Evolutionary conservation across 2,888 invertebrate species (phyloP).

Genomic region (Allolobophora icterica): DNA sequence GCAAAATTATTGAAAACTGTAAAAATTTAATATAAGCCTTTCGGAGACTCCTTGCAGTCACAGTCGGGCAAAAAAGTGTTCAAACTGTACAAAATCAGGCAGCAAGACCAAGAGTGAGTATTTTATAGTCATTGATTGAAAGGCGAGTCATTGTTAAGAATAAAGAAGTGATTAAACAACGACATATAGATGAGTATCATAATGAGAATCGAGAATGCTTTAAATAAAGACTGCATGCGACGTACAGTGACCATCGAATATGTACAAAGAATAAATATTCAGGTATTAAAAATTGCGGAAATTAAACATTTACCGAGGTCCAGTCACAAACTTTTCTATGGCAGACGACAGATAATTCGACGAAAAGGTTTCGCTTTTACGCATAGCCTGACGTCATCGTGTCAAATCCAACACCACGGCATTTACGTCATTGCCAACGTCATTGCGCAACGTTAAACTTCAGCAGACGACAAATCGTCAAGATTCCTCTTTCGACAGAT

Average conservation of each 20-base stretch:
- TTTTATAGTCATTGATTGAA: neutral
- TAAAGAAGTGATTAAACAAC: neutral
- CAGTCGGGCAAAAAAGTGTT: neutral
- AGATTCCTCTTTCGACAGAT: neutral
- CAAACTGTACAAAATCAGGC: neutral
- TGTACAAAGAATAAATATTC: neutral
- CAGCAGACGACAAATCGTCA: neutral
- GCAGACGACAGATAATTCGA: neutral
- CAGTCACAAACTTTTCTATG: neutral
- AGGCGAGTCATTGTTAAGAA: neutral
- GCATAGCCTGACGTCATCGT: neutral
- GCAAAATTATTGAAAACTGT: neutral
- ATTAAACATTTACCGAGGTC: neutral
- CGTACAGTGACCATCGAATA: neutral
- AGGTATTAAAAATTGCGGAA: conserved; percentile 17
- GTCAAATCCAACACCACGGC: neutral
- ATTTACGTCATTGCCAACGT: neutral
- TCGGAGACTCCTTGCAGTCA: neutral
- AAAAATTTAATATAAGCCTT: neutral
- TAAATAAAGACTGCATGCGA: conserved; percentile 17
- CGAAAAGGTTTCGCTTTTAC: neutral
- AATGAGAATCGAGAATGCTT: neutral
- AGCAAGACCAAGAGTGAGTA: neutral
- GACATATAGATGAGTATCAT: neutral
- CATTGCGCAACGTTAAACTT: neutral